Conservation (phyloP, 1,140 invertebrate genomes). For the Zaprionus taronus region DNA sequence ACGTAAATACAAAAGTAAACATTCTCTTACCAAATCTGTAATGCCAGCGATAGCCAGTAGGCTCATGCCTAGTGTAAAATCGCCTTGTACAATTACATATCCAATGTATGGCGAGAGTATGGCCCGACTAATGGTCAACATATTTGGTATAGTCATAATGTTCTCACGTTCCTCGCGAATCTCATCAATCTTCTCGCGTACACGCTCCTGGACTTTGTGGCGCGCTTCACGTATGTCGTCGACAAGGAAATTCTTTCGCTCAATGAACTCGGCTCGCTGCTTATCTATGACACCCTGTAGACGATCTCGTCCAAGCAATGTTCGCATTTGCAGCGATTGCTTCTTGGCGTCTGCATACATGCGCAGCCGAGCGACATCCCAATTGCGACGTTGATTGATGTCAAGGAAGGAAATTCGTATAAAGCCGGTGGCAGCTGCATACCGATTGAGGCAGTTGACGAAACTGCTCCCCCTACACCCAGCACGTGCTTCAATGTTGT, state of each 20-base stretch:
- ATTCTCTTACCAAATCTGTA: slow-evolving; percentile 91
- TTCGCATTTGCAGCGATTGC: slow-evolving; percentile 70
- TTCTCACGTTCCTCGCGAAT: slow-evolving; percentile 92
- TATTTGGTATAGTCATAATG: slow-evolving; percentile 96
- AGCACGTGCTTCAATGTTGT: slow-evolving; percentile 68
- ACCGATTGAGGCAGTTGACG: slow-evolving; percentile 77
- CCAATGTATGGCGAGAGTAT: slow-evolving; percentile 93
- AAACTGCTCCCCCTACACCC: slow-evolving; percentile 58
- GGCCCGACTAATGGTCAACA: slow-evolving; percentile 93
- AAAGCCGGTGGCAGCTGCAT: slow-evolving; percentile 80
- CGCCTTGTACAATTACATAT: slow-evolving; percentile 91
- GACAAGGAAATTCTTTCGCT: slow-evolving; percentile 87
- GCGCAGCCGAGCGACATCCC: slow-evolving; percentile 72
- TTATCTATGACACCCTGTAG: slow-evolving; percentile 86
- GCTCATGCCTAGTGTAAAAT: slow-evolving; percentile 90
- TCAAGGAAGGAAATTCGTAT: slow-evolving; percentile 79
- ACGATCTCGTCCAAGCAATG: slow-evolving; percentile 84
- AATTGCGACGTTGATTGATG: slow-evolving; percentile 73
- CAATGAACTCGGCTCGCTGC: slow-evolving; percentile 87
- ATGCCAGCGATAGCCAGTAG: slow-evolving; percentile 91
- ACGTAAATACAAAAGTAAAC: not conserved
- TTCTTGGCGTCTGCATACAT: slow-evolving; percentile 79
- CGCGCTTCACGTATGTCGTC: slow-evolving; percentile 89
- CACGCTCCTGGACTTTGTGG: slow-evolving; percentile 86
- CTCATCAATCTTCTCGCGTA: slow-evolving; percentile 88